Conservation (phyloP, 2,888 invertebrate genomes). For the Neoaliturus tenellus region DNA sequence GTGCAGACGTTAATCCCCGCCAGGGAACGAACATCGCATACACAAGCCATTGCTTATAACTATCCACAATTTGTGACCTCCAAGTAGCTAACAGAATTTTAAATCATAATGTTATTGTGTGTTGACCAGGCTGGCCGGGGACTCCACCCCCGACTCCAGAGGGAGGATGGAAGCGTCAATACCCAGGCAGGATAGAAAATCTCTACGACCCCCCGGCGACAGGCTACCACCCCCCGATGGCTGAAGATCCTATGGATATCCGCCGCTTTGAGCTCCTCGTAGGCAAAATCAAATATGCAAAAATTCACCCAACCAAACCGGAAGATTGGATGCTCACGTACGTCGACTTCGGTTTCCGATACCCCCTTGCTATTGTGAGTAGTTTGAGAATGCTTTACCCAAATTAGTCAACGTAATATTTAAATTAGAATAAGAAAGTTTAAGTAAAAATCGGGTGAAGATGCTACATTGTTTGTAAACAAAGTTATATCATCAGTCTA, state of each 20-base stretch:
- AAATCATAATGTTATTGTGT: too few relatives aligned
- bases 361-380: background rate
- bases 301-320: background rate
- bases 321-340: slow-evolving; percentile 1
- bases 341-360: background rate
- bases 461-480: too few relatives aligned
- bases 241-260: slow-evolving; percentile 9
- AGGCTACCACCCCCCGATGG: background rate
- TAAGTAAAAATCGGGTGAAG: too few relatives aligned
- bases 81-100: too few relatives aligned
- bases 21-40: too few relatives aligned
- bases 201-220: background rate
- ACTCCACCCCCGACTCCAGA: slow-evolving; percentile 8
- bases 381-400: too few relatives aligned
- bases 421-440: too few relatives aligned
- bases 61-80: too few relatives aligned
- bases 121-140: background rate
- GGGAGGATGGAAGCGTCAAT: background rate
- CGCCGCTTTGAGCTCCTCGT: slow-evolving; percentile 6
- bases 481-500: too few relatives aligned
- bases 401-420: too few relatives aligned
- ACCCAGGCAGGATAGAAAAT: background rate
- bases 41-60: too few relatives aligned
- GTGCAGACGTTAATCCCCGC: too few relatives aligned
- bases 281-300: background rate